Evolutionary conservation across 1,140 invertebrate species (phyloP).

Genomic region (Papilio polyxenes): DNA sequence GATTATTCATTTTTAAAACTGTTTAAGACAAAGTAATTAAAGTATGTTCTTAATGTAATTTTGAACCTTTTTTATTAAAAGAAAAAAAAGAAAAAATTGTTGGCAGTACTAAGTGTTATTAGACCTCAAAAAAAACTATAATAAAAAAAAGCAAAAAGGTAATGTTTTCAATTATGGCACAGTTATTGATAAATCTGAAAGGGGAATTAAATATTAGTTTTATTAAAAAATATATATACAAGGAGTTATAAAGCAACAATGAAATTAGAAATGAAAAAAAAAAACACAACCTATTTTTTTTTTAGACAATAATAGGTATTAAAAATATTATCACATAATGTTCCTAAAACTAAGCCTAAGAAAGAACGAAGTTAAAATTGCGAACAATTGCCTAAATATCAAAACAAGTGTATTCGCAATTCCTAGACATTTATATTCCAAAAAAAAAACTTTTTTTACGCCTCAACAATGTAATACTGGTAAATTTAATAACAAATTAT

Average conservation of each 20-base stretch:
- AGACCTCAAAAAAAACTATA: background rate
- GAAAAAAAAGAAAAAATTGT: no score
- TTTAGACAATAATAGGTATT: background rate
- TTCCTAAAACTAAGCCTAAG: conserved; percentile 20
- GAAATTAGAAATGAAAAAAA: conserved; percentile 1
- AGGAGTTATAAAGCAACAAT: background rate
- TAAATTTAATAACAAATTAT: conserved; percentile 23
- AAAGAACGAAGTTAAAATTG: background rate
- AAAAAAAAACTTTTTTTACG: conserved; percentile 49
- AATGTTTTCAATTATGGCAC: conserved; percentile 27
- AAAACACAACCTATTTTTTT: conserved; percentile 11
- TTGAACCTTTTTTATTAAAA: no score
- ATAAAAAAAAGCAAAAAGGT: background rate
- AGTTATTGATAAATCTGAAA: conserved; percentile 8
- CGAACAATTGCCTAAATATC: background rate
- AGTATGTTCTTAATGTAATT: no score
- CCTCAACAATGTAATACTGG: conserved; percentile 68
- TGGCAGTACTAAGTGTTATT: background rate
- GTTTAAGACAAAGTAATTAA: background rate
- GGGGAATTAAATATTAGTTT: background rate
- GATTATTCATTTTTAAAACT: background rate
- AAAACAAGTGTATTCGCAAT: conserved; percentile 42
- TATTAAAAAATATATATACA: background rate
- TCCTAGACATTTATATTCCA: conserved; percentile 39
- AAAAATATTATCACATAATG: conserved; percentile 38